A percentile compares a stretch with the other conserved stretches of the same genome.
Evolutionary conservation across 1,140 invertebrate species (phyloP).

Genomic region (Zaprionus inermis): DNA sequence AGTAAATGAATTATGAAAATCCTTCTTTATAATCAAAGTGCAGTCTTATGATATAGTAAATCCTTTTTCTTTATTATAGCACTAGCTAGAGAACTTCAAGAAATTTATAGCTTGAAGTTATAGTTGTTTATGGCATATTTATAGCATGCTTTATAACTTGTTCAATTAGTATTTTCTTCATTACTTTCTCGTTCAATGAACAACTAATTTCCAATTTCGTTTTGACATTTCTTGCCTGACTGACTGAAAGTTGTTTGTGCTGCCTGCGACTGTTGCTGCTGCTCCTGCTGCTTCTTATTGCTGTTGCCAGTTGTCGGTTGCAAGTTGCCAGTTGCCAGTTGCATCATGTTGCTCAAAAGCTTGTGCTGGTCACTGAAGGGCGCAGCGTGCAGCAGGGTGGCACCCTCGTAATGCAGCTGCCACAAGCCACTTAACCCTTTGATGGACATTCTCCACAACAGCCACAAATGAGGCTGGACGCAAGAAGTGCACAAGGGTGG

Average conservation of each 20-base stretch:
- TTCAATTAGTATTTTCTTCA: background rate
- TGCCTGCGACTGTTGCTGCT: slow-evolving; percentile 20
- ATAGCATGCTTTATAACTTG: background rate
- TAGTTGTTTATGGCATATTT: background rate
- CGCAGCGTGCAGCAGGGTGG: background rate
- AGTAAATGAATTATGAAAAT: too few species aligned
- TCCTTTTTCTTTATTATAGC: too few species aligned
- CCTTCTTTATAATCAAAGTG: too few species aligned
- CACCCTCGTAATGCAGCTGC: slow-evolving; percentile 18
- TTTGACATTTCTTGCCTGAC: background rate
- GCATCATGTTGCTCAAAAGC: slow-evolving; percentile 49
- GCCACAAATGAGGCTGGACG: slow-evolving; percentile 60
- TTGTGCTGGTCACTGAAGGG: slow-evolving; percentile 30
- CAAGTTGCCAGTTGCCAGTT: slow-evolving; percentile 33
- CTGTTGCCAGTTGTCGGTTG: slow-evolving; percentile 25
- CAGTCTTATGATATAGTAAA: too few species aligned
- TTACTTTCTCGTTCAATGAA: background rate
- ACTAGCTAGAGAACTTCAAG: too few species aligned
- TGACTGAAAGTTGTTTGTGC: slow-evolving; percentile 12
- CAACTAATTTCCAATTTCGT: background rate
- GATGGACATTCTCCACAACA: slow-evolving; percentile 58
- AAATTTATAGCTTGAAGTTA: background rate
- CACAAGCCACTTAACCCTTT: slow-evolving; percentile 71
- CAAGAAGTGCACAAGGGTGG: background rate
- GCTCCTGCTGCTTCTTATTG: slow-evolving; percentile 17